These are phyloP conservation scores for Chrysodeixis includens DNA, from an alignment of 2,888 invertebrate species.

Conservation along the genomic window DNA sequence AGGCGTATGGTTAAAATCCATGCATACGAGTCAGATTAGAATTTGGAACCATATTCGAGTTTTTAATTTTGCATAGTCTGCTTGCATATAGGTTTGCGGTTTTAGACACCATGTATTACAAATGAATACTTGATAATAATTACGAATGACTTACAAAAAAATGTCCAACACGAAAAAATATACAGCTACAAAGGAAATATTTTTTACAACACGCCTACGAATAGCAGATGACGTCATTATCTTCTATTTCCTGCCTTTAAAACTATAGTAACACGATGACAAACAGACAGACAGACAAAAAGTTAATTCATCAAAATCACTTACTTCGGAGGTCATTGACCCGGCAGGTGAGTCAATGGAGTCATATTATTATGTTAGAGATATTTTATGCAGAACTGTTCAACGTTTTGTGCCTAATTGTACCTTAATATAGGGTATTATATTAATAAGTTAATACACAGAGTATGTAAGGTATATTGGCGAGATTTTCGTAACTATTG, in stretches of 20 bases:
- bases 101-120: no score
- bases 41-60: no score
- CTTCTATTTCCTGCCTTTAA: constrained; percentile 17
- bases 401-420: constrained; percentile 32
- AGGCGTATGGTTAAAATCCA: no score
- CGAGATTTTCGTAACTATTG: no score
- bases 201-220: neutral
- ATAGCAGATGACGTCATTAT: constrained; percentile 16
- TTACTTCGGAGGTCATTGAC: constrained; percentile 35
- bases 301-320: constrained; percentile 42
- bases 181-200: neutral
- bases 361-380: constrained; percentile 22
- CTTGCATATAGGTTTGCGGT: no score
- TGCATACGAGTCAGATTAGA: no score
- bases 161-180: neutral
- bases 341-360: constrained; percentile 33
- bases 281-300: constrained; percentile 28
- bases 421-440: no score
- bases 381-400: constrained; percentile 12
- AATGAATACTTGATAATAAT: no score
- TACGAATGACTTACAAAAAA: neutral
- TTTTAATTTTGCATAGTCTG: no score
- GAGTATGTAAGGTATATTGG: neutral
- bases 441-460: neutral
- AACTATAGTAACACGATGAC: constrained; percentile 18